Base-by-base conservation (phyloP, 2,113 vertebrate species). In the Leptosomus discolor region DNA sequence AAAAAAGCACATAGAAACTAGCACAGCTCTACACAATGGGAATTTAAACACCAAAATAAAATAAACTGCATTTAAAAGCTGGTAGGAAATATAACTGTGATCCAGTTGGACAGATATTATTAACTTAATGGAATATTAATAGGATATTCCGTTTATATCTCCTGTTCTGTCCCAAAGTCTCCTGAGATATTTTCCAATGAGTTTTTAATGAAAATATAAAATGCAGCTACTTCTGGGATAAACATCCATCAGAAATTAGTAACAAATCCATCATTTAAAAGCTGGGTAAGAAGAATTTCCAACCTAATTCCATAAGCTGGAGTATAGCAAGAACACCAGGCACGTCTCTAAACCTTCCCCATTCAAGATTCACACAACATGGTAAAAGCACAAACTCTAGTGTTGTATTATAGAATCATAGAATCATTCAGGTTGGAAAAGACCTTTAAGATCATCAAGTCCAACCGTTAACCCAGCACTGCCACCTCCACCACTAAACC, bases 61-160 rank as follows among this genome's bases (percentile, higher is more conserved):
- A 64, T 71, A 84, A 92, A 73, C 43, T 60, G 69, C 75, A 85
- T 92, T 97, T 93, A 92, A 96, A 93, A 70, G 43, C 34, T 75
- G 58, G 61, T 78, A 81, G 51, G 39, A 92, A 69, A 82, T 79
- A 68, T 20, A 81, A 77, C 22, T 45, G 36, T 90, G 74, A 95
- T 94, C 90, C 43, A 81, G 61, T 78, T 77, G 54, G 95, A 87
- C 89, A 91, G 87, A 82, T 78, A 92, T 88, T 92, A 95, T 95
- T 95, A 92, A 85, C n/a, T 48, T 92, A 81, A 91, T 97, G 77
- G 70, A 95, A 85, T 93, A 94, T 81, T 95, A 96, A 95, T 92
- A 85, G 7, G 22, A 76, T 58, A 78, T 82, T 94, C 86, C 80
- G 75, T 92, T 97, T 94, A 53, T 87, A 78, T 57, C 77, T 89